Conservation (phyloP, 1,140 invertebrate species). For the Melitaea cinxia region DNA sequence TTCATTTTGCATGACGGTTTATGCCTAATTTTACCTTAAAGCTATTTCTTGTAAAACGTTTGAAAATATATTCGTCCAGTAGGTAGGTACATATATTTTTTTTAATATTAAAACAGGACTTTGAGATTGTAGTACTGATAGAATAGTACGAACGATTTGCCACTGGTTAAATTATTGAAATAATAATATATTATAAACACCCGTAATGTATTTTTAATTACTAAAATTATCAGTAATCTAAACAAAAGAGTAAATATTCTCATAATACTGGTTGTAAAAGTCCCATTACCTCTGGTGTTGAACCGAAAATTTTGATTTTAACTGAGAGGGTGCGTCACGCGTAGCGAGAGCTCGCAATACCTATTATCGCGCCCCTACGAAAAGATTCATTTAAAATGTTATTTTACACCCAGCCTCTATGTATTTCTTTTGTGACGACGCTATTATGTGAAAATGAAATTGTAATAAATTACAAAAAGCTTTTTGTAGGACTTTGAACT, state of each 20-base stretch:
- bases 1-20: conserved; percentile 27
- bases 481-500: conserved; percentile 51
- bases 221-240: too few species aligned
- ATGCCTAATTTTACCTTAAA: conserved; percentile 11
- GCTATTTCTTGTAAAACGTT: not conserved
- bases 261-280: conserved; percentile 17
- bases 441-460: conserved; percentile 61
- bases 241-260: too few species aligned
- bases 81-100: not conserved
- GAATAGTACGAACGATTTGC: too few species aligned
- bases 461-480: conserved; percentile 50
- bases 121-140: too few species aligned
- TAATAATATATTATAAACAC: too few species aligned
- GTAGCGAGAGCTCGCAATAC: conserved; percentile 59
- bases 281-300: conserved; percentile 46
- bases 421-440: conserved; percentile 62
- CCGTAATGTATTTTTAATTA: too few species aligned
- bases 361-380: conserved; percentile 71
- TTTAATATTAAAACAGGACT: too few species aligned
- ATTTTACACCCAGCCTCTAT: conserved; percentile 73
- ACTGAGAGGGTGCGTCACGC: conserved; percentile 61
- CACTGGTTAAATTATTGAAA: too few species aligned
- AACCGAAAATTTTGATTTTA: conserved; percentile 61
- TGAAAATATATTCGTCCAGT: not conserved
- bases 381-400: conserved; percentile 80